These are phyloP conservation scores for Cydia splendana DNA, from an alignment of 1,140 invertebrate genomes.

Conservation along the genomic window DNA sequence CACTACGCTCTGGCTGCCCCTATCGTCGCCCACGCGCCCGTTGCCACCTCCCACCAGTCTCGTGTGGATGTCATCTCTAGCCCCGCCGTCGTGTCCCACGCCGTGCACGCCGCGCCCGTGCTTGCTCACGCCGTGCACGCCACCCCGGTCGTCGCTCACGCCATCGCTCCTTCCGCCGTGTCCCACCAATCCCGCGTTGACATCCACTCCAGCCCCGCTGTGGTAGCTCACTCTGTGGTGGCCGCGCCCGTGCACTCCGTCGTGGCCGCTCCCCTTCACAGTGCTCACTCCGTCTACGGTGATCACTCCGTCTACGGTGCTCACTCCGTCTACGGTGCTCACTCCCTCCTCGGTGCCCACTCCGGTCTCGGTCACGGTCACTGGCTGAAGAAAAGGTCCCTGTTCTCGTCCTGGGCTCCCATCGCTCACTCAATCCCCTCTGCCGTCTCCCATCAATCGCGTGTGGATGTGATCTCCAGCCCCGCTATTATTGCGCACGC, in stretches of 20 bases:
- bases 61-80: slow-evolving; percentile 41
- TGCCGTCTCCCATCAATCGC: slow-evolving; percentile 41
- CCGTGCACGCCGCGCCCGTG: slow-evolving; percentile 42
- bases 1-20: slow-evolving; percentile 40
- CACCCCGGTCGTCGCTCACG: slow-evolving; percentile 40
- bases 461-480: slow-evolving; percentile 40
- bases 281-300: slow-evolving; percentile 55
- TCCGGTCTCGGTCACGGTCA: slow-evolving; percentile 22
- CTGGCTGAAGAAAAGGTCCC: slow-evolving; percentile 37
- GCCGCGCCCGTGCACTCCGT: slow-evolving; percentile 36
- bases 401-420: slow-evolving; percentile 41
- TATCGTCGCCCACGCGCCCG: slow-evolving; percentile 38
- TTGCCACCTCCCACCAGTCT: slow-evolving; percentile 40
- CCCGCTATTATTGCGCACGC: slow-evolving; percentile 35
- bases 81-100: slow-evolving; percentile 36
- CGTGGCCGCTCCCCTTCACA: slow-evolving; percentile 22
- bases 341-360: slow-evolving; percentile 31
- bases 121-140: slow-evolving; percentile 24
- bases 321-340: slow-evolving; percentile 52
- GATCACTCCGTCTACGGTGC: slow-evolving; percentile 43
- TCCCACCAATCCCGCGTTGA: slow-evolving; percentile 66
- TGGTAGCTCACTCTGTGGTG: slow-evolving; percentile 52
- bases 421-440: slow-evolving; percentile 39
- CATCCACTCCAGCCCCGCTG: slow-evolving; percentile 56
- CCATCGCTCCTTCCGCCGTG: slow-evolving; percentile 54